Conservation (phyloP, 2,888 invertebrate genomes). For the Trileptium ribeirensis region DNA sequence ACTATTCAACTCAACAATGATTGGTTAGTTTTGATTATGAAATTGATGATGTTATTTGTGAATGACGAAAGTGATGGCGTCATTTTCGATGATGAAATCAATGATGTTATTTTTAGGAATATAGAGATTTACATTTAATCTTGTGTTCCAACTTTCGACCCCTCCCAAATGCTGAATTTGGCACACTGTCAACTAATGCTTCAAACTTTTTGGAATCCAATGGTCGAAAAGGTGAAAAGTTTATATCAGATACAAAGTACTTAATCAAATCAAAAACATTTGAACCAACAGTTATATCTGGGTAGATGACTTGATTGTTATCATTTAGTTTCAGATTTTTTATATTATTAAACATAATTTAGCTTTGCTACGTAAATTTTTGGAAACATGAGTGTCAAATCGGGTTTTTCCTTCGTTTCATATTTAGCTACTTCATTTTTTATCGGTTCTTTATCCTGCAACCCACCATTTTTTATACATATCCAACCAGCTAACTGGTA, state of each 20-base stretch:
- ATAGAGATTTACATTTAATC: not conserved
- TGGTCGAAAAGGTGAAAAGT: not conserved
- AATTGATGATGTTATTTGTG: no score
- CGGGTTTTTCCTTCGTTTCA: not conserved
- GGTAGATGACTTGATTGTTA: not conserved
- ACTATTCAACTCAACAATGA: no score
- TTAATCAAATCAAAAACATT: not conserved
- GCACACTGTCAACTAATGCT: not conserved
- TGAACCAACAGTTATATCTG: not conserved
- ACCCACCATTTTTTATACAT: not conserved
- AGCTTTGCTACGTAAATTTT: not conserved
- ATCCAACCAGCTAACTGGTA: not conserved
- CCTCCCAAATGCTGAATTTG: not conserved
- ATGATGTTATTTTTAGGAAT: not conserved
- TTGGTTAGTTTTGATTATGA: no score
- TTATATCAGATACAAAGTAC: not conserved
- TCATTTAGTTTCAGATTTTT: not conserved
- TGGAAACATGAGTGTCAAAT: not conserved
- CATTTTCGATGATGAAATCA: no score
- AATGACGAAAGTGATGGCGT: no score
- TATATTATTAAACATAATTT: not conserved
- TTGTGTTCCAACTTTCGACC: no score
- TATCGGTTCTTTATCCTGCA: not conserved
- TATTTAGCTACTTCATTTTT: not conserved
- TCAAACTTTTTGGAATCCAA: not conserved